Evolutionary conservation across 2,888 invertebrate species (phyloP), one percentile per base, ranked within the genome.

Genomic region (Electrophaes corylata): DNA sequence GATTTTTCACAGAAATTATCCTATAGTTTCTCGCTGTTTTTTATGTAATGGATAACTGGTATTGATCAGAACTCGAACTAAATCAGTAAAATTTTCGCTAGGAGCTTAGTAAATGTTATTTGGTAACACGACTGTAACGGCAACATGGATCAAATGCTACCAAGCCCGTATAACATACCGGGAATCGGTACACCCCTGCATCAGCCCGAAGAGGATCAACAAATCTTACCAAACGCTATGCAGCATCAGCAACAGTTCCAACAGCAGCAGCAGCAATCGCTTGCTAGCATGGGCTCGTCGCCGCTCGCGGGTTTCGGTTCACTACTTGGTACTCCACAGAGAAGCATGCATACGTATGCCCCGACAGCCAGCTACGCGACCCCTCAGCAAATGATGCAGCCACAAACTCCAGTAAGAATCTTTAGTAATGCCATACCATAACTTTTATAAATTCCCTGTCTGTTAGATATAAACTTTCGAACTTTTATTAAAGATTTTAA

Each of bases 141-240:
- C 37, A 92, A 86, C 70, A 97, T 97, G 97, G 97, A 97, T 94
- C 96, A 96, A 87, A 97, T 97, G 96, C 91, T 97, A 62, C 96
- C 96, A 23, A 97, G 97, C 88, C 97, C 97, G 16, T 96, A 96
- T 64, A 96, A 96, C 72, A 97, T 97, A 83, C 97, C 97, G 64
- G 97, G 97, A 75, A 96, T 98, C 81, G 97, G 96, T 53, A 98
- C 97, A 4, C 97, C 98, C 1, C 83, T 97, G 12, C 97, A 97
- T 91, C 97, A 97, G 75, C 96, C 96, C 16, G 97, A 97, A 80
- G 97, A 97, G 78, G 98, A 98, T 83, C 97, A 97, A 81, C 95
- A 96, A 81, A 97, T 97, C 72, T 92, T 97, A 47, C 96, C 97
- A 46, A 96, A 96, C 93, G 96, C 96, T 0, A 92, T 96, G 69